Evolutionary conservation across 2,888 invertebrate genomes (phyloP), one percentile per base, ranked within the genome.

Genomic region (Epinotia ramella): DNA sequence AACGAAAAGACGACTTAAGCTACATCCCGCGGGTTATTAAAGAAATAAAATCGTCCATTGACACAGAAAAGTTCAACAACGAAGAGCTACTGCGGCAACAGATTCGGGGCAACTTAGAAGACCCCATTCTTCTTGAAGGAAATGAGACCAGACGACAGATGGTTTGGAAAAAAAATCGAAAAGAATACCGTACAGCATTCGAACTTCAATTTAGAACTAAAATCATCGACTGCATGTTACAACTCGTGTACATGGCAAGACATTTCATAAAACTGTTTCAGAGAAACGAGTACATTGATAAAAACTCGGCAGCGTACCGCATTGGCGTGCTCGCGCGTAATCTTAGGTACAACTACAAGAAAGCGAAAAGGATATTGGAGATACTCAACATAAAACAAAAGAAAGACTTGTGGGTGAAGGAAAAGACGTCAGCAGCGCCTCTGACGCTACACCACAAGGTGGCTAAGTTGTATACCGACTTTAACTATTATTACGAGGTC

Each of bases 241-340:
- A 69, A 28, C 24, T 69, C 16, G 46, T 69, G 2, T 69, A 69
- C n/a, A 69, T 69, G 69, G 59, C 46, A 2, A 44, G 60, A 28
- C 69, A 69, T 16, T 3, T 16, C 6, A 1, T 60, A 28, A 60
- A 60, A 44, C 7, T 60, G 24, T 69, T 60, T 6, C 46, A 69
- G 2, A 59, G 24, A 18, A n/a, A 16, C 4, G 6, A 28, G 12
- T 69, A 24, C 12, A 1, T 69, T 1, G 60, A 69, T 28, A 69
- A n/a, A 24, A 60, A 4, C 6, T 11, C 46, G 24, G 0, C n/a
- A 0, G 24, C 46, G 0, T 60, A 69, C 24, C 69, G 60, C 7
- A 24, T 69, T 7, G 59, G 46, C 0, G n/a, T n/a, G 11, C 4
- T 69, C 7, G 59, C 24, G 24, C 24, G 6, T 0, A 46, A 46